Conservation (phyloP, 2,113 vertebrate species). For the Tapirus terrestris region DNA sequence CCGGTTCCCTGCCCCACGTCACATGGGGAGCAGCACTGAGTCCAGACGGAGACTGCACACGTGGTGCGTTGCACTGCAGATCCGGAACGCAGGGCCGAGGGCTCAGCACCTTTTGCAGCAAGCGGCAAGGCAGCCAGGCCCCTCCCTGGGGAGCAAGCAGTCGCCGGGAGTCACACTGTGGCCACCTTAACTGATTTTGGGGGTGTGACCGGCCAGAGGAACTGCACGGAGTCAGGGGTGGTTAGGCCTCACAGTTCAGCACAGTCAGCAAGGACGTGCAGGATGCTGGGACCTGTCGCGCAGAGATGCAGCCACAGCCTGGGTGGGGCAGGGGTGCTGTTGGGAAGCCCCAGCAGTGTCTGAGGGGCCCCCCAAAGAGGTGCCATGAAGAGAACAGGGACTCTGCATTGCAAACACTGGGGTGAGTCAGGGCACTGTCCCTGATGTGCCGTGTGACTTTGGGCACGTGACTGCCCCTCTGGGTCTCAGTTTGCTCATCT, state of each 20-base stretch:
- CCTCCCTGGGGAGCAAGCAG: not conserved
- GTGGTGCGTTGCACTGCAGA: no score
- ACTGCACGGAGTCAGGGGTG: not conserved
- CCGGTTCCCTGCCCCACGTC: no score
- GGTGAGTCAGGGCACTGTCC: no score
- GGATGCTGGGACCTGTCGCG: not conserved
- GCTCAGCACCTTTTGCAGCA: not conserved
- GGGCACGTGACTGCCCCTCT: no score
- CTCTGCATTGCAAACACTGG: not conserved
- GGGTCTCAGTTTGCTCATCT: no score
- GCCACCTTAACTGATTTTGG: not conserved
- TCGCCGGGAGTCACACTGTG: not conserved
- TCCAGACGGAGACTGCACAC: not conserved
- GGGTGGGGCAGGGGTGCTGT: not conserved
- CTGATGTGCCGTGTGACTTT: not conserved
- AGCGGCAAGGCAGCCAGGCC: not conserved
- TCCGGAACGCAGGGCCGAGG: not conserved
- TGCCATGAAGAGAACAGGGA: not conserved
- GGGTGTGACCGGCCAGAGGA: not conserved
- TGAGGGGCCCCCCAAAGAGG: not conserved
- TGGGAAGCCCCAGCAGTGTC: not conserved
- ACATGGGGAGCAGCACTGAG: rapidly evolving
- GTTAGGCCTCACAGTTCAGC: not conserved
- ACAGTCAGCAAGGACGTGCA: not conserved
- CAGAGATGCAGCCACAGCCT: not conserved